A percentile compares a stretch with the other conserved stretches of the same genome.
These are phyloP conservation scores for Drosophila engyochracea DNA, from an alignment of 2,888 invertebrate species.

Conservation along the genomic window DNA sequence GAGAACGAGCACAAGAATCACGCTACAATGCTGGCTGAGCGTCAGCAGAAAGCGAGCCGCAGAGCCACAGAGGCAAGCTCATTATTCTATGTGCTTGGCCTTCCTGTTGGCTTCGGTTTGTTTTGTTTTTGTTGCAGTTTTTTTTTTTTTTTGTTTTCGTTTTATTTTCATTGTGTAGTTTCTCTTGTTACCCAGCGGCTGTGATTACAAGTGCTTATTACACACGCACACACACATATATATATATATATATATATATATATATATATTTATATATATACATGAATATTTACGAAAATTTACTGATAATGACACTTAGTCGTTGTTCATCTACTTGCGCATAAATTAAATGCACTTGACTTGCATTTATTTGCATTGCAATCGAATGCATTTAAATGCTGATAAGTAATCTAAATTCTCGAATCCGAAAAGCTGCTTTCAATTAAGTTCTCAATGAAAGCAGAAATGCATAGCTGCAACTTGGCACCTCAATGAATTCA, in stretches of 20 bases:
- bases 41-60: constrained; percentile 52
- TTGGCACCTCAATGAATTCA: constrained; percentile 35
- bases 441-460: constrained; percentile 52
- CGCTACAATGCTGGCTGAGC: constrained; percentile 23
- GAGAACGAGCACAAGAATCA: constrained; percentile 36
- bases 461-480: constrained; percentile 15
- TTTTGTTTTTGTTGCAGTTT: constrained; percentile 29
- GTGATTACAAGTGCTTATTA: constrained; percentile 53
- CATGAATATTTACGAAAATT: not conserved
- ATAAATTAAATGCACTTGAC: constrained; percentile 35
- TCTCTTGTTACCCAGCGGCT: constrained; percentile 55
- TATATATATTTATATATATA: not conserved
- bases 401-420: constrained; percentile 32
- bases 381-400: constrained; percentile 32
- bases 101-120: constrained; percentile 46
- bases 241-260: not conserved
- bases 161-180: constrained; percentile 45
- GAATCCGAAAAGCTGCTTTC: constrained; percentile 17
- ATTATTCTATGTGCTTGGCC: constrained; percentile 61
- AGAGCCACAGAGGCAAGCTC: constrained; percentile 48
- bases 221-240: constrained; percentile 8
- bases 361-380: constrained; percentile 50
- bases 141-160: constrained; percentile 9
- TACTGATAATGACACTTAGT: constrained; percentile 29
- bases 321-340: not conserved